Evolutionary conservation across 1,140 invertebrate genomes (phyloP), one percentile per base, ranked within the genome.

Genomic region (Procambarus virginalis): DNA sequence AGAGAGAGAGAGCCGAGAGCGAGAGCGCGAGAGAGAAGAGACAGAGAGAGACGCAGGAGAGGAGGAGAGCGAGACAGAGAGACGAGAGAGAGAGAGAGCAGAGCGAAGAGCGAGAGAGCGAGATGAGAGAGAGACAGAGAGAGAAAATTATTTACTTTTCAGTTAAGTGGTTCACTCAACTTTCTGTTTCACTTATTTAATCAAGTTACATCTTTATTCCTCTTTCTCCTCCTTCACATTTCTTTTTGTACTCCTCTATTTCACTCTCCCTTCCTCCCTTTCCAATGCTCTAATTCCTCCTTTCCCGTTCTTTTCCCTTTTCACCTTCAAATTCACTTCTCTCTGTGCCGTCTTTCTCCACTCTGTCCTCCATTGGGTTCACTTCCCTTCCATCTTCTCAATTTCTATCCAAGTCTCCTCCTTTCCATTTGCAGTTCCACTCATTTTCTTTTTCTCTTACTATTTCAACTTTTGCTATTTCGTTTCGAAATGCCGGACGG

Each of bases 61-160:
- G 17, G 6, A n/a, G 34, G 79, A 78, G 76, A 78, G 45, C 51
- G 45, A 78, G 45, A 78, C 8, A 78, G 76, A 78, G 76, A 49
- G 76, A 78, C n/a, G 20, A 78, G 2, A 49, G 68, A 34, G 2
- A 73, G 68, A 34, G 12, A 17, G 12, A 64, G 17, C 48, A 78
- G 76, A 78, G 45, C 51, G 45, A 78, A 78, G 76, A 78, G 76
- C n/a, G 20, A 78, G 2, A 49, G 68, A 34, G 2, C 45, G 68
- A 34, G 12, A 17, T 6, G 12, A 64, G 17, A 9, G 17, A 12
- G 12, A 17, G 60, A 64, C 9, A 64, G 60, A 2, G 12, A 17
- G 60, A 64, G 60, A 14, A 14, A 64, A 64, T 64, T 64, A 64
- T 20, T 64, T 64, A 64, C 12, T 17, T 58, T 17, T 20, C 4